Percentiles rank a stretch among this genome's conserved stretches.
These are phyloP conservation scores for Tetragnatha montana DNA, from an alignment of 2,888 invertebrate species.

Conservation along the genomic window DNA sequence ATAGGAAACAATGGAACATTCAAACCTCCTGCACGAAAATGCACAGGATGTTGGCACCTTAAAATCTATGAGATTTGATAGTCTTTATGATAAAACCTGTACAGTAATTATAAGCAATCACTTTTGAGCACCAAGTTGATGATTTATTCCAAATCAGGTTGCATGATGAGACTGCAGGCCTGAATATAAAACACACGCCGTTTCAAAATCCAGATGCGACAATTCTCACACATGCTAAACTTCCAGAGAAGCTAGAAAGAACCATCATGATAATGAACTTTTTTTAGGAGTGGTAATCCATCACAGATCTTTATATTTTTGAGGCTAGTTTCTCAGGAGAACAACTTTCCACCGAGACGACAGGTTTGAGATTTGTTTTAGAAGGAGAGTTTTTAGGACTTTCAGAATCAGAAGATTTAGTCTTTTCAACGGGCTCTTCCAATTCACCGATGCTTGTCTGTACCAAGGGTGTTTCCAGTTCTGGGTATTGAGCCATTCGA, in stretches of 20 bases:
- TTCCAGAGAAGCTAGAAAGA: slow-evolving; percentile 40
- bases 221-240: slow-evolving; percentile 23
- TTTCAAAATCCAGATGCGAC: slow-evolving; percentile 38
- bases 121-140: slow-evolving; percentile 67
- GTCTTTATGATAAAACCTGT: slow-evolving; percentile 65
- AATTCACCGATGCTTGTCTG: slow-evolving; percentile 77
- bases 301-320: slow-evolving; percentile 56
- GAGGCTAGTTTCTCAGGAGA: slow-evolving; percentile 14
- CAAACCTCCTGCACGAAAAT: slow-evolving; percentile 27
- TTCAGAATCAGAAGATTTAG: slow-evolving; percentile 28
- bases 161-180: background rate
- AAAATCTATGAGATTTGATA: slow-evolving; percentile 68
- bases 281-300: slow-evolving; percentile 32
- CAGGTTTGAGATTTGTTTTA: slow-evolving; percentile 19
- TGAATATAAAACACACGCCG: slow-evolving; percentile 44
- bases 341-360: background rate
- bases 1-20: slow-evolving; percentile 54
- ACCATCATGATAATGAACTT: slow-evolving; percentile 11
- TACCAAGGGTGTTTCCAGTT: slow-evolving; percentile 77
- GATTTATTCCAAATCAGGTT: slow-evolving; percentile 35
- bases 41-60: slow-evolving; percentile 66
- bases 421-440: slow-evolving; percentile 74
- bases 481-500: slow-evolving; percentile 73
- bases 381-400: slow-evolving; percentile 55
- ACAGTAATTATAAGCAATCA: slow-evolving; percentile 56